Evolutionary conservation across 2,888 invertebrate genomes (phyloP), one percentile per base, ranked within the genome.

Genomic region (Melinopterus prodromus): DNA sequence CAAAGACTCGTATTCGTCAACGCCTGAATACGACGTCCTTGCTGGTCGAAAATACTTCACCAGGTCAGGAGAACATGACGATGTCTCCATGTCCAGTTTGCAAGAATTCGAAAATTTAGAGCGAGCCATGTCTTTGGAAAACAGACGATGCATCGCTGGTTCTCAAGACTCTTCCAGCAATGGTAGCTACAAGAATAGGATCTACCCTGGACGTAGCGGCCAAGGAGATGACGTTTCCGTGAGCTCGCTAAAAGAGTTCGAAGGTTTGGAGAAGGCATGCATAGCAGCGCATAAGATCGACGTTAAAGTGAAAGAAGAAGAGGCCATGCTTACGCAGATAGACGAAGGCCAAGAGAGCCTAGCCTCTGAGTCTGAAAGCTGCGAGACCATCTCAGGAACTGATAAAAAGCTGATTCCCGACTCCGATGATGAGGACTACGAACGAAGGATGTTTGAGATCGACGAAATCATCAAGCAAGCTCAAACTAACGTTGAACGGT

Each of bases 81-180:
- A 98, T 87, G 92, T 97, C 71, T 98, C 98, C 0, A 94, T 98
- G 89, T 97, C 95, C 83, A 98, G 98, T 6, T 91, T 98, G 81
- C 97, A 97, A 89, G 98, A 98, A 88, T 98, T 98, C 90, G 98
- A 98, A 90, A 95, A 95, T 82, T 90, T 98, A 14, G 98, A 98
- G 89, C 93, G 93, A 84, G 95, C 96, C 0, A 93, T 98, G 86
- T 93, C 93, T 0, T 91, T 96, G 87, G 97, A 97, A 87, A 95
- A 95, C 87, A 93, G 93, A 84, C 93, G 93, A 85, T 92, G 92
- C 84, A 71, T 79, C 6, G 78, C 79, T 37, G 95, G 96, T 9
- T 97, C 97, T 1, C 96, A 97, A 86, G 97, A 97, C 88, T 97
- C 97, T 0, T 91, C 95, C 4, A 93, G 93, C 85, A 95, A 96